phyloP scores from a whole-genome alignment of 2,113 vertebrate genomes.

The Pygathrix nemaeus region DNA sequence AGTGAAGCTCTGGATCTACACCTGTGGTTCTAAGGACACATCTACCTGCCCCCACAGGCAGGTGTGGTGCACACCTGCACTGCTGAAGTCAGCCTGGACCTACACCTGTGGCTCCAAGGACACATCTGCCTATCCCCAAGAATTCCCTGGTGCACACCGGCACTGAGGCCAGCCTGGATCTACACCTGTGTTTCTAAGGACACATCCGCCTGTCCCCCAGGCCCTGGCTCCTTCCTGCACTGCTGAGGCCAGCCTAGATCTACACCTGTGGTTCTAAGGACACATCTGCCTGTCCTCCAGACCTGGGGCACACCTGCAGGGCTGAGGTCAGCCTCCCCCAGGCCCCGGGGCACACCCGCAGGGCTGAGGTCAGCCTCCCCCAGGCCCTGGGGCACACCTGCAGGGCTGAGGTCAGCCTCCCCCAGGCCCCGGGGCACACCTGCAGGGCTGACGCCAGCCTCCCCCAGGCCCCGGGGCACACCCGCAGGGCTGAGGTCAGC shows the following conservation, averaged over 20 bases:
- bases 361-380: constrained; percentile 87
- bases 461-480: neutral
- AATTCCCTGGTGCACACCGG: neutral
- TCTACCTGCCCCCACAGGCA: fast-evolving
- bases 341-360: constrained; percentile 82
- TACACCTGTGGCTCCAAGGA: fast-evolving
- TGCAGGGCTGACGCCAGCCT: constrained; percentile 87
- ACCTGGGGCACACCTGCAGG: neutral
- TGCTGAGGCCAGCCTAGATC: neutral
- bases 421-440: constrained; percentile 77
- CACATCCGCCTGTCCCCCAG: no score
- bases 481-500: neutral
- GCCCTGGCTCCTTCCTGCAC: no score
- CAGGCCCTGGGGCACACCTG: no score
- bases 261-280: neutral
- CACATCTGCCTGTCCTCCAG: neutral
- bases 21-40: no score
- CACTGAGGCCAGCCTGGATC: neutral
- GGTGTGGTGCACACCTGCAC: neutral
- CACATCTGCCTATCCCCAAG: neutral
- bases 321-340: constrained; percentile 86
- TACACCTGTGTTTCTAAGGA: neutral
- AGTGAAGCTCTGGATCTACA: fast-evolving
- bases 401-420: constrained; percentile 86
- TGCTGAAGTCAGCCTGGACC: constrained; percentile 85